A percentile compares a stretch with the other conserved stretches of the same genome.
Conservation (phyloP, 2,113 vertebrate species). For the Amphilophus citrinellus region DNA sequence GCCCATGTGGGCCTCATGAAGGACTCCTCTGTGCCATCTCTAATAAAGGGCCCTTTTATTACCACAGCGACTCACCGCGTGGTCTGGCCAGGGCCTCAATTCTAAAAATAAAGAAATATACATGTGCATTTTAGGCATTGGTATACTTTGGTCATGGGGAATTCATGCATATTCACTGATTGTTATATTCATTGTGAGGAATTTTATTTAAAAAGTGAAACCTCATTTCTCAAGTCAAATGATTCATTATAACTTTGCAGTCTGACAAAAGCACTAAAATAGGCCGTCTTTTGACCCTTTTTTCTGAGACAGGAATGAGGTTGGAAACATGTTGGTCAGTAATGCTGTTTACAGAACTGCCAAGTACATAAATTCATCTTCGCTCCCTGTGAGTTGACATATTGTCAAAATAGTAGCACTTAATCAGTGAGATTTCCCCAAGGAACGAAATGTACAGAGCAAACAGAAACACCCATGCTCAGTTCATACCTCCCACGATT, state of each 20-base stretch:
- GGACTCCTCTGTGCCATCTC: slow-evolving; percentile 74
- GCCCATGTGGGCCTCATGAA: slow-evolving; percentile 69
- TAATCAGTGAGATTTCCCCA: slow-evolving; percentile 72
- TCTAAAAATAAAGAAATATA: slow-evolving; percentile 71
- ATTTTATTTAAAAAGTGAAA: neutral
- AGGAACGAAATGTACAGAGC: slow-evolving; percentile 75
- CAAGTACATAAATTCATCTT: slow-evolving; percentile 72
- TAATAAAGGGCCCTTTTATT: slow-evolving; percentile 74
- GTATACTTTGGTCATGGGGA: slow-evolving; percentile 52
- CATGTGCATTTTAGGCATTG: slow-evolving; percentile 68
- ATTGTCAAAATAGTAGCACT: slow-evolving; percentile 75
- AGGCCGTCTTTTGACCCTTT: slow-evolving; percentile 29
- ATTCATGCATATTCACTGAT: slow-evolving; percentile 36
- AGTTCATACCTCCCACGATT: slow-evolving; percentile 61
- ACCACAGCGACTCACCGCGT: slow-evolving; percentile 51
- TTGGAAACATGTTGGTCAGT: slow-evolving; percentile 72
- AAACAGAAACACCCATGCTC: slow-evolving; percentile 67
- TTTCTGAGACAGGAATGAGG: slow-evolving; percentile 61
- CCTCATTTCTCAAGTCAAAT: slow-evolving; percentile 49
- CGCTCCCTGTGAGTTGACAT: slow-evolving; percentile 68
- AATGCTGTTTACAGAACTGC: slow-evolving; percentile 70
- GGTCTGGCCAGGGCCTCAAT: slow-evolving; percentile 56
- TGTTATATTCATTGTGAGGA: slow-evolving; percentile 33
- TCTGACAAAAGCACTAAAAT: slow-evolving; percentile 63
- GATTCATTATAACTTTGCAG: slow-evolving; percentile 55